Percentiles rank a stretch among this genome's conserved stretches.
phyloP scores from a whole-genome alignment of 92 coral and sea anemone species.

The Bergia puertoricense region DNA sequence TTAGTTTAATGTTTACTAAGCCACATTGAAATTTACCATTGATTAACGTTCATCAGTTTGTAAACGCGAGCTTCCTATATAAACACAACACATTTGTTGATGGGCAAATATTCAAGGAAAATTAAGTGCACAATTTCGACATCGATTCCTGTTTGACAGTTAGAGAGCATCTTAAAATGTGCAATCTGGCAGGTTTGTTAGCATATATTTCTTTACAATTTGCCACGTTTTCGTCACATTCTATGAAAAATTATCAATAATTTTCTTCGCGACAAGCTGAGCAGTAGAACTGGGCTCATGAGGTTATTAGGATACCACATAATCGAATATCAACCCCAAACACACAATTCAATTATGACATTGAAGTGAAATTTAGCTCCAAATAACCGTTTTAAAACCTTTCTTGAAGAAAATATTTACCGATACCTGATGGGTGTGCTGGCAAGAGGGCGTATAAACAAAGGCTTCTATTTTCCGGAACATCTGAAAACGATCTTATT shows the following conservation, averaged over 20 bases:
- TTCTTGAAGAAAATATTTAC: neutral
- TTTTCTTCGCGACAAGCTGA: neutral
- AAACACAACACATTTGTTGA: neutral
- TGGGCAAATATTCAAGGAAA: neutral
- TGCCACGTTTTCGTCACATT: neutral
- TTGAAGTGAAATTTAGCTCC: neutral
- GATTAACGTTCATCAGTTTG: neutral
- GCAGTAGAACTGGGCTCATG: neutral
- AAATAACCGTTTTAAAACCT: neutral
- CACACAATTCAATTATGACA: neutral
- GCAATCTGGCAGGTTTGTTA: constrained; percentile 24
- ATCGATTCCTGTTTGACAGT: neutral
- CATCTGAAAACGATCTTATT: neutral
- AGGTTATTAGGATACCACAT: neutral
- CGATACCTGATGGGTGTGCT: neutral
- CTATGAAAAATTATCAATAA: neutral
- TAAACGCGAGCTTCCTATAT: neutral
- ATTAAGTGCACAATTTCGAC: neutral
- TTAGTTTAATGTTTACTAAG: neutral
- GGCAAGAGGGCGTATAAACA: neutral
- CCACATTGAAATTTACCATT: neutral
- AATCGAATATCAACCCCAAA: no score
- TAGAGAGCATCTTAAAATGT: neutral
- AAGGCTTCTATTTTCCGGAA: neutral
- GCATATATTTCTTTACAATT: neutral